phyloP scores from a whole-genome alignment of 2,888 invertebrate genomes.

The Aphelenchoides bicaudatus region DNA sequence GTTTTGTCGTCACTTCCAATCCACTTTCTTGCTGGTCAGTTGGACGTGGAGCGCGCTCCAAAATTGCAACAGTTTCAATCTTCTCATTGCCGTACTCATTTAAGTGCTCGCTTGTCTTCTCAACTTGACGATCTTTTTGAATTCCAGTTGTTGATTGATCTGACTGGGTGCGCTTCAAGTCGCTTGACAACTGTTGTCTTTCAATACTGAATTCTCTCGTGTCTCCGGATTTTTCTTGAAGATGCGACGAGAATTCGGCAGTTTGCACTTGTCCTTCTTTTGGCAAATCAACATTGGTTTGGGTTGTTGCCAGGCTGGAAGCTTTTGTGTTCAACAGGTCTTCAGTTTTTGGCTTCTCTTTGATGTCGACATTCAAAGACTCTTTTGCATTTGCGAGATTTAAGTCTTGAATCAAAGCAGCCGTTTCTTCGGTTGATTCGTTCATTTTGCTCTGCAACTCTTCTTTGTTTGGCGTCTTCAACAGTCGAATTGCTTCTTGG shows the following conservation, averaged over 20 bases:
- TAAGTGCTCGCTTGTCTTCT: background rate
- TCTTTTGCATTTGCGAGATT: background rate
- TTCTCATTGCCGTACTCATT: background rate
- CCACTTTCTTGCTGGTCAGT: background rate
- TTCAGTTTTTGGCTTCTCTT: background rate
- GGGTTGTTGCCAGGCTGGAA: background rate
- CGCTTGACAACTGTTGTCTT: background rate
- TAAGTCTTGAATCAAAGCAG: slow-evolving; percentile 9
- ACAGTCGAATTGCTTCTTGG: background rate
- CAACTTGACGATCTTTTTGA: background rate
- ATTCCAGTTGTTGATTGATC: background rate
- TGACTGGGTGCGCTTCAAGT: background rate
- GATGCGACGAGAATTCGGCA: background rate
- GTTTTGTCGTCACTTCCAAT: background rate
- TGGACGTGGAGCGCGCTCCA: slow-evolving; percentile 4
- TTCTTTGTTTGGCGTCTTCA: slow-evolving; percentile 11
- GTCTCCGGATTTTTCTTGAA: background rate
- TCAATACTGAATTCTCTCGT: background rate
- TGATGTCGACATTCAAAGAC: background rate
- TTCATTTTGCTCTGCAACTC: background rate
- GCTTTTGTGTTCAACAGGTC: background rate
- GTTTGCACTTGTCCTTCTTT: background rate
- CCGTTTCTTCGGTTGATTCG: background rate
- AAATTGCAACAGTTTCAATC: background rate
- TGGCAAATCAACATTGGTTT: slow-evolving; percentile 18